A percentile compares a stretch with the other conserved stretches of the same genome.
Conservation (phyloP, 2,113 vertebrate genomes). For the Lota lota region DNA sequence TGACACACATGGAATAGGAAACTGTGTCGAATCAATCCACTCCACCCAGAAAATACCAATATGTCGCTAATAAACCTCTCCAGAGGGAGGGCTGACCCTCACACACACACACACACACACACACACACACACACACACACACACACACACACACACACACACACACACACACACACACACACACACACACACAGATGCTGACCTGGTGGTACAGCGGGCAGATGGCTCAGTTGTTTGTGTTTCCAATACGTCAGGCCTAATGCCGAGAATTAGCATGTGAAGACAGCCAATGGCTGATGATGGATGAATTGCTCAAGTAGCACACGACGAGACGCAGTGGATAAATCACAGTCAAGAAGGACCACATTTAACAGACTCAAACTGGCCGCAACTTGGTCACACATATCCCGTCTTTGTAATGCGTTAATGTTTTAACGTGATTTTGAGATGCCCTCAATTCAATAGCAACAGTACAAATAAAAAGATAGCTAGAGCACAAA, state of each 20-base stretch:
- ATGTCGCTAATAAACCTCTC: constrained; percentile 30
- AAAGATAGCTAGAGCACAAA: too few relatives aligned
- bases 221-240: constrained; percentile 12
- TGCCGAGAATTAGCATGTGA: constrained; percentile 26
- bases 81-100: background rate
- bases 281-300: constrained; percentile 28
- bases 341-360: constrained; percentile 15
- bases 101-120: background rate
- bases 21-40: constrained; percentile 60
- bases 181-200: constrained; percentile 10
- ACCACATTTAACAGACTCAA: background rate
- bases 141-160: constrained; percentile 7
- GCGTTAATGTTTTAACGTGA: too few relatives aligned
- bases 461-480: too few relatives aligned
- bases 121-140: background rate
- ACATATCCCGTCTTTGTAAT: background rate
- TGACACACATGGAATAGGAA: constrained; percentile 32
- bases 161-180: constrained; percentile 5
- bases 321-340: background rate
- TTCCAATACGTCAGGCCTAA: constrained; percentile 22
- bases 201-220: constrained; percentile 12
- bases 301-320: constrained; percentile 15
- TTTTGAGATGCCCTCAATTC: too few relatives aligned
- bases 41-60: constrained; percentile 42
- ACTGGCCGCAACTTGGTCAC: constrained; percentile 30